These are phyloP conservation scores for Oreochromis spilurus DNA, from an alignment of 2,113 vertebrate genomes.

Conservation along the genomic window DNA sequence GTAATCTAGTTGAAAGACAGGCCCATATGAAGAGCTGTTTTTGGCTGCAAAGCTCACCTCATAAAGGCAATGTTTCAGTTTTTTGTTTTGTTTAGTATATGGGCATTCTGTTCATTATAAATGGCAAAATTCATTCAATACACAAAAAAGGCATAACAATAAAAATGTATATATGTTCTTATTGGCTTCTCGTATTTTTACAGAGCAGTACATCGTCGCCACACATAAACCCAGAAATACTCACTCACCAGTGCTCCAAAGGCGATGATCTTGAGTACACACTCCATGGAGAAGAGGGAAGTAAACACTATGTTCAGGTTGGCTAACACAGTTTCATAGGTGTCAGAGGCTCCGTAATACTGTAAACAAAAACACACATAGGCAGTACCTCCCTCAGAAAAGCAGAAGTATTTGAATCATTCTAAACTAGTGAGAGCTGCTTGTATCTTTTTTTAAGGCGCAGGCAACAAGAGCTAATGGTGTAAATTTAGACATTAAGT, in stretches of 20 bases:
- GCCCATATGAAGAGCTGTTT: neutral
- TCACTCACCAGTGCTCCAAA: constrained; percentile 88
- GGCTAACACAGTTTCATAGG: constrained; percentile 84
- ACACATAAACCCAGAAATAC: neutral
- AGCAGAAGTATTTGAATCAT: neutral
- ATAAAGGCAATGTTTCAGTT: neutral
- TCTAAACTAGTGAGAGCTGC: neutral
- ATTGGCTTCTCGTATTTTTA: neutral
- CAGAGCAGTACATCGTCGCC: neutral
- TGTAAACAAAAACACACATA: constrained; percentile 46
- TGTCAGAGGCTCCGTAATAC: constrained; percentile 75
- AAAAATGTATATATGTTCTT: neutral
- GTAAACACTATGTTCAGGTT: constrained; percentile 98
- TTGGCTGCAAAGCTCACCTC: neutral
- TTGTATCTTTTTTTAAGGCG: neutral
- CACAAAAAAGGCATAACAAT: neutral
- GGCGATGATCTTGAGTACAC: constrained; percentile 94
- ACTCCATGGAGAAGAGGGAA: constrained; percentile 94
- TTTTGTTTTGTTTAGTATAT: neutral
- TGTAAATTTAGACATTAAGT: neutral
- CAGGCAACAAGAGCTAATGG: neutral
- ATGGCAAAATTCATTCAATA: neutral
- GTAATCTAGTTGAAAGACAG: neutral
- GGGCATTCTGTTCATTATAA: neutral
- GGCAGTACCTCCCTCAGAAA: neutral